Conservation (phyloP, 2,113 vertebrate species). For the Nanorana parkeri region DNA sequence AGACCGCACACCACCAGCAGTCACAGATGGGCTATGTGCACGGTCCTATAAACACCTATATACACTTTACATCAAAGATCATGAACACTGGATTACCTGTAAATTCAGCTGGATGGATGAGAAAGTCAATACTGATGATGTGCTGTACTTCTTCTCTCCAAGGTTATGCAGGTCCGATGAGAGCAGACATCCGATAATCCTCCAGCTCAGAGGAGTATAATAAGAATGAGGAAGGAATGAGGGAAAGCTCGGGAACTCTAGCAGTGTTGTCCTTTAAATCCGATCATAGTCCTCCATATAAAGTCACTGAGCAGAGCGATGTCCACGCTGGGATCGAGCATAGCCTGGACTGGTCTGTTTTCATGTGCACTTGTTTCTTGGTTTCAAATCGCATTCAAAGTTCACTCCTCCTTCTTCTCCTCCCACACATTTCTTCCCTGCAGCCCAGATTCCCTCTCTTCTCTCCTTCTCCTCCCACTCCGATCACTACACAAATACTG, state of each 20-base stretch:
- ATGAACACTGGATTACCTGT: not conserved
- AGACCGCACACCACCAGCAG: not conserved
- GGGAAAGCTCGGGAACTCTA: not conserved
- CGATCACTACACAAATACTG: too few relatives aligned
- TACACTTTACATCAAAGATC: not conserved
- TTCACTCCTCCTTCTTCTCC: conserved; percentile 10
- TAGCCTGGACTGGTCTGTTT: too few relatives aligned
- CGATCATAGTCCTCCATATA: not conserved
- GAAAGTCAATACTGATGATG: not conserved
- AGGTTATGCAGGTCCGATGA: not conserved
- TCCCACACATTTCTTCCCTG: not conserved
- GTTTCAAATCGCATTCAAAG: conserved; percentile 22
- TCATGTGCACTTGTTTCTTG: conserved; percentile 35
- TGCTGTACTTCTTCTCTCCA: not conserved
- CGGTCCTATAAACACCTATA: not conserved
- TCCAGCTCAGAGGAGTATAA: not conserved
- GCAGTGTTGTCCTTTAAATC: not conserved
- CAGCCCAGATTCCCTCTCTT: not conserved
- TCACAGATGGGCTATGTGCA: not conserved
- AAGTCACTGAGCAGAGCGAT: not conserved
- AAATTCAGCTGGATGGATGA: not conserved
- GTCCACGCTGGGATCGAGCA: too few relatives aligned
- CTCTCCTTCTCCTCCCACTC: not conserved
- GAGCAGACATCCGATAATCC: not conserved
- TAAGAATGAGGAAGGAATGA: not conserved